Percentiles rank a stretch among this genome's conserved stretches.
phyloP scores from a whole-genome alignment of 2,888 invertebrate genomes.

The Macrophya alboannulata region DNA sequence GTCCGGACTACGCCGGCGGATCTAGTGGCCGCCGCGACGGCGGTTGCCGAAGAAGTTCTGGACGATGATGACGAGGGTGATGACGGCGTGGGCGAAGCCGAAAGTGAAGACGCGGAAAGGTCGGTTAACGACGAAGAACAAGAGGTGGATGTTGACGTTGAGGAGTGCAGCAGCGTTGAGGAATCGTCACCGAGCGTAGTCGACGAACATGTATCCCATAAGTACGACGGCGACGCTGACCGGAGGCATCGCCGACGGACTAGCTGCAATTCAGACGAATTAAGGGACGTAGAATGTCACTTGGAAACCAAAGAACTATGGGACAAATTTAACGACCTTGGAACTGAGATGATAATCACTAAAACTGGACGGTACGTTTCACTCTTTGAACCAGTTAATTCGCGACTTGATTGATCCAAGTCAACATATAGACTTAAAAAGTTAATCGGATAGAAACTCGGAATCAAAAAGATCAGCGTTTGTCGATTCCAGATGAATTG shows the following conservation, averaged over 20 bases:
- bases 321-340: conserved; percentile 90
- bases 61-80: conserved; percentile 82
- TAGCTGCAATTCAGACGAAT: conserved; percentile 85
- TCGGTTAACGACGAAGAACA: conserved; percentile 78
- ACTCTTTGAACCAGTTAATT: neutral
- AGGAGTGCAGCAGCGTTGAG: conserved; percentile 83
- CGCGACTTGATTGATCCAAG: neutral
- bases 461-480: neutral
- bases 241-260: conserved; percentile 78
- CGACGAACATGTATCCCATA: conserved; percentile 68
- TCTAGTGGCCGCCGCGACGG: conserved; percentile 79
- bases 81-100: conserved; percentile 82
- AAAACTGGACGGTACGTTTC: conserved; percentile 88
- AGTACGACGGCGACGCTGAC: conserved; percentile 65
- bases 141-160: conserved; percentile 83
- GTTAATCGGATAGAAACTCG: neutral
- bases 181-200: conserved; percentile 74
- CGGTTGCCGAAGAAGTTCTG: conserved; percentile 79
- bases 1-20: conserved; percentile 75
- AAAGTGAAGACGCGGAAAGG: conserved; percentile 77
- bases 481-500: neutral
- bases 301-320: conserved; percentile 92
- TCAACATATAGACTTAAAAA: neutral
- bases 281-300: conserved; percentile 86
- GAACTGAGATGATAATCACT: conserved; percentile 93